Evolutionary conservation across 2,797 vertebrate genomes (phyloP).

Genomic region (Lerista edwardsae): DNA sequence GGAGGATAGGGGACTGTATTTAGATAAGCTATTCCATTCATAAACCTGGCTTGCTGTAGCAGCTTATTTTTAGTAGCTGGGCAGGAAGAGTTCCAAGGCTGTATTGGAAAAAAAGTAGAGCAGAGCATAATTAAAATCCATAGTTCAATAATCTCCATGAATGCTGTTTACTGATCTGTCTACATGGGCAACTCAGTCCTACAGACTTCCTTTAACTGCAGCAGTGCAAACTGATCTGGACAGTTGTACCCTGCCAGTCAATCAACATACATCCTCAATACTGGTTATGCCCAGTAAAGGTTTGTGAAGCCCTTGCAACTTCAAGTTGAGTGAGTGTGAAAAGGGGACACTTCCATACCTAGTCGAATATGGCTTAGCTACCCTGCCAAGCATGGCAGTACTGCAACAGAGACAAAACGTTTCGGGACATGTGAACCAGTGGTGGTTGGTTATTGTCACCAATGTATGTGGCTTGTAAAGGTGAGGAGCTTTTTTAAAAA

Average conservation of each 20-base stretch:
- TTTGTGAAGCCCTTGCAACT: not conserved
- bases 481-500: too few species aligned
- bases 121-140: slow-evolving; percentile 21
- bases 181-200: not conserved
- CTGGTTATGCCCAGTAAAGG: not conserved
- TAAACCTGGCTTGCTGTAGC: slow-evolving; percentile 20
- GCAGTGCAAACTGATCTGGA: not conserved
- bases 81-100: slow-evolving; percentile 6
- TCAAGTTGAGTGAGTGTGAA: not conserved
- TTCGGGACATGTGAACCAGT: not conserved
- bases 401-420: not conserved
- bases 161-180: slow-evolving; percentile 18
- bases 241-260: not conserved
- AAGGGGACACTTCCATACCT: not conserved
- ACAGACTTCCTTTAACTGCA: not conserved
- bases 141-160: slow-evolving; percentile 26
- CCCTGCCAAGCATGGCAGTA: not conserved
- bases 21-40: slow-evolving; percentile 39
- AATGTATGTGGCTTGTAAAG: too few species aligned
- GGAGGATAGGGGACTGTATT: slow-evolving; percentile 36
- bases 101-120: not conserved
- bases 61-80: slow-evolving; percentile 43
- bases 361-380: not conserved
- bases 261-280: not conserved
- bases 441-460: too few species aligned